Evolutionary conservation across 2,113 vertebrate species (phyloP).

Genomic region (Elanus axillaris): DNA sequence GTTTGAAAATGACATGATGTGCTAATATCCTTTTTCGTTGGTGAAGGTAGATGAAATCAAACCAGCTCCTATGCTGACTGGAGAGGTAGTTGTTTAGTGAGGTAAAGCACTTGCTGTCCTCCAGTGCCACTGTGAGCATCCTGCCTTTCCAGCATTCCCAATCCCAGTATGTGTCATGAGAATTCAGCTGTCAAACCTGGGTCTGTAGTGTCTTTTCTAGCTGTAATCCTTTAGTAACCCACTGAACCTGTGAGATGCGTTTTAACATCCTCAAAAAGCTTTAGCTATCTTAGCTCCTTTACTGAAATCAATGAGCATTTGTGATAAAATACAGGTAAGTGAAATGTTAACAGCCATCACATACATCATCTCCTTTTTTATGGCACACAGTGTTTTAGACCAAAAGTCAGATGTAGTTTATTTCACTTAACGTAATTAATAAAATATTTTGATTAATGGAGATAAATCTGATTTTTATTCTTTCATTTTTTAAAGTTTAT

Average conservation of each 20-base stretch:
- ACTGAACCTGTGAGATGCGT: not conserved
- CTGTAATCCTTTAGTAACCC: not conserved
- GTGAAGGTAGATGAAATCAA: not conserved
- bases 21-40: not conserved
- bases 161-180: not conserved
- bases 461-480: not conserved
- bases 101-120: not conserved
- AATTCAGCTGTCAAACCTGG: not conserved
- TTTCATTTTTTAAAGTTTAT: not conserved
- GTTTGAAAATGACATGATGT: not conserved
- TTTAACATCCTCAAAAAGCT: not conserved
- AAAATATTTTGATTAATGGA: not conserved
- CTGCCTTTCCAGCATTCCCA: not conserved
- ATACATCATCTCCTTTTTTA: not conserved
- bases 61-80: not conserved
- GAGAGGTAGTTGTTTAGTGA: not conserved
- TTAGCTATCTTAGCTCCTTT: not conserved
- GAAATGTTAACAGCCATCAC: not conserved
- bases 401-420: not conserved
- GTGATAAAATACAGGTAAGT: not conserved
- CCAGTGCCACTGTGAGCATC: not conserved
- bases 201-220: not conserved
- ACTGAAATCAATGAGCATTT: not conserved
- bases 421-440: not conserved
- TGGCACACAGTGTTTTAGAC: not conserved